Percentiles rank a stretch among this genome's conserved stretches.
phyloP scores from a whole-genome alignment of 2,113 vertebrate genomes.

The Lycocorax pyrrhopterus region DNA sequence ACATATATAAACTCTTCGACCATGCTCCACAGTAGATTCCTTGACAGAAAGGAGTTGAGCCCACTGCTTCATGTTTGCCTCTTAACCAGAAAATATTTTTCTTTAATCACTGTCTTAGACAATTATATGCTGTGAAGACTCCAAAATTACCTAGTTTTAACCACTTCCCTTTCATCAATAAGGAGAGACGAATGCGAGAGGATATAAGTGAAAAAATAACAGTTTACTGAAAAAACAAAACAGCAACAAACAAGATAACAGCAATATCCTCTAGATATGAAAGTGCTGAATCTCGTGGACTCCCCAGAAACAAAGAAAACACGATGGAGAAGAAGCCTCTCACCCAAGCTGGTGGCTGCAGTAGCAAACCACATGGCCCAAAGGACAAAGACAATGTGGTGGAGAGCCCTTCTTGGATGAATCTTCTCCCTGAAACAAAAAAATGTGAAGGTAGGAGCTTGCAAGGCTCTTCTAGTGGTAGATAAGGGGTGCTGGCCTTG shows the following conservation, averaged over 20 bases:
- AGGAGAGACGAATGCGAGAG: background rate
- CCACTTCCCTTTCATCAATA: background rate
- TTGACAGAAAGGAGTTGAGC: background rate
- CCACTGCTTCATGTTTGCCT: background rate
- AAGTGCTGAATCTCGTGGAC: accelerated
- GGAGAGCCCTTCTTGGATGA: background rate
- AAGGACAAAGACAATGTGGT: background rate
- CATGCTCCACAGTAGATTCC: background rate
- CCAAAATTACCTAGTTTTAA: background rate
- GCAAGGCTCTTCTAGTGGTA: background rate
- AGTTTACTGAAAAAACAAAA: background rate
- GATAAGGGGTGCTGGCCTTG: background rate
- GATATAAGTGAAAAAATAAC: background rate
- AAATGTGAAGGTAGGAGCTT: accelerated
- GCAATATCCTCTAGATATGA: background rate
- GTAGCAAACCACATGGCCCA: background rate
- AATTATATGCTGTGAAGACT: background rate
- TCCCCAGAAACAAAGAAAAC: background rate
- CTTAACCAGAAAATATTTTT: background rate
- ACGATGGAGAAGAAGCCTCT: too few relatives aligned
- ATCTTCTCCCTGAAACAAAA: background rate
- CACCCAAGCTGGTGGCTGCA: background rate
- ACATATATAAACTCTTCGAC: accelerated
- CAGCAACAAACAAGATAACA: background rate
- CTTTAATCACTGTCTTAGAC: background rate